These are phyloP conservation scores for Trissonchulus sp. DNA, from an alignment of 2,888 invertebrate species.

Conservation along the genomic window DNA sequence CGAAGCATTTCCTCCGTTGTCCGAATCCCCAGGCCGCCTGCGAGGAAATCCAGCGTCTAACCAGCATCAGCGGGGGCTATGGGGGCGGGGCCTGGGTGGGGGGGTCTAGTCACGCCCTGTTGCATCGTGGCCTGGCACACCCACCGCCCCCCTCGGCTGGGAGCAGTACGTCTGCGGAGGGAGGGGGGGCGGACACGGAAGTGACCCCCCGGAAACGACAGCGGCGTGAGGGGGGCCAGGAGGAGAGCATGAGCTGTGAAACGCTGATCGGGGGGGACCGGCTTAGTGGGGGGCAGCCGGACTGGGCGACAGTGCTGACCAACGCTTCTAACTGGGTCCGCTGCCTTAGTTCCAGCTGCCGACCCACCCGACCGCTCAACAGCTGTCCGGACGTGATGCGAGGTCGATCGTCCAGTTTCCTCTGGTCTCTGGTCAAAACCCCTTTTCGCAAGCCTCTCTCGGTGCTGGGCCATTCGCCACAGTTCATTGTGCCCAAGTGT, in stretches of 20 bases:
- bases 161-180: neutral
- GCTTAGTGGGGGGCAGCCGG: neutral
- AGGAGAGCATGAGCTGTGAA: neutral
- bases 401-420: neutral
- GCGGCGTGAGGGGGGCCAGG: neutral
- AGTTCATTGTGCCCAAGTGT: constrained; percentile 20
- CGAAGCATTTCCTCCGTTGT: constrained; percentile 28
- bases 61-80: no score
- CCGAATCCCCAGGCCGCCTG: neutral
- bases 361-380: neutral
- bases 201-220: neutral
- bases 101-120: no score
- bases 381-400: constrained; percentile 15
- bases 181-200: neutral
- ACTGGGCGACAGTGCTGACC: neutral
- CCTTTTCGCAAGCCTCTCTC: neutral
- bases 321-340: neutral
- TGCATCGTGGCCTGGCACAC: no score
- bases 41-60: neutral
- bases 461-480: constrained; percentile 1
- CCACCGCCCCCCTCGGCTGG: no score
- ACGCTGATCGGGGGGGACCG: neutral
- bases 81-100: no score
- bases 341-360: neutral
- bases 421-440: neutral